These are phyloP conservation scores for Propithecus coquereli DNA, from an alignment of 2,113 vertebrate species.

Conservation along the genomic window DNA sequence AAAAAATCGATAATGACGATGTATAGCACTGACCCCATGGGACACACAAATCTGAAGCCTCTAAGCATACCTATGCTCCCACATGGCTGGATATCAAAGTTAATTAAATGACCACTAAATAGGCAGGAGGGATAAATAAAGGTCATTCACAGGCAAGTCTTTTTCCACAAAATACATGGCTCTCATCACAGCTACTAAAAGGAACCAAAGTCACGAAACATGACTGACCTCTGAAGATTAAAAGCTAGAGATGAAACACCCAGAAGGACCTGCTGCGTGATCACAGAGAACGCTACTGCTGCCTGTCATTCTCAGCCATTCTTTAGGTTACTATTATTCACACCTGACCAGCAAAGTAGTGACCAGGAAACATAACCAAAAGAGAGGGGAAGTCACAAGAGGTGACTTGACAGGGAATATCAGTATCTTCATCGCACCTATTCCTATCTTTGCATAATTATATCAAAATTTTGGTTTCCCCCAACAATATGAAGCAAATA, in stretches of 20 bases:
- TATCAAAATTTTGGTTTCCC: neutral
- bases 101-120: slow-evolving; percentile 32
- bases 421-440: neutral
- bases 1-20: neutral
- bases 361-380: neutral
- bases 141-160: neutral
- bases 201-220: neutral
- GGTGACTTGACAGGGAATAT: neutral
- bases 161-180: neutral
- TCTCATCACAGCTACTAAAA: neutral
- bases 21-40: neutral
- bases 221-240: neutral
- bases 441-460: neutral
- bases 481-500: neutral
- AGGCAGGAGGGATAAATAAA: neutral
- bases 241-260: neutral
- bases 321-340: neutral
- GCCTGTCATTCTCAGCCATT: neutral
- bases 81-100: neutral
- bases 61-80: neutral
- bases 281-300: neutral
- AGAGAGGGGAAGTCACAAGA: neutral
- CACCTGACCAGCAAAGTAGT: neutral
- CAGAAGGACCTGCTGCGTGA: neutral
- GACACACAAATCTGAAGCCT: neutral